These are phyloP conservation scores for Tinea trinotella DNA, from an alignment of 2,888 invertebrate genomes.

Conservation along the genomic window DNA sequence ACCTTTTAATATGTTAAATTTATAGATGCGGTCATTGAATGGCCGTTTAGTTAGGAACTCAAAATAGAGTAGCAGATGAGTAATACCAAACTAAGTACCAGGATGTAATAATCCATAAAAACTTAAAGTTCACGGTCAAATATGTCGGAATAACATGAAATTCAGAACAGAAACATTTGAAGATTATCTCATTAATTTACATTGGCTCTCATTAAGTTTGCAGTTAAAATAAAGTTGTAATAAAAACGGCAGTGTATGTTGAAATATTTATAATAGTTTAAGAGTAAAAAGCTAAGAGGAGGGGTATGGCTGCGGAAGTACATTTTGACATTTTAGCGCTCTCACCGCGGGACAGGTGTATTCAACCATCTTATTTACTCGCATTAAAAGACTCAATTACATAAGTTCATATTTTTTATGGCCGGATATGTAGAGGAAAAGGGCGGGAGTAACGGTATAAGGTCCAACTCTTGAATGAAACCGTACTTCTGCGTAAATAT, in stretches of 20 bases:
- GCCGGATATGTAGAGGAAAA: slow-evolving; percentile 7
- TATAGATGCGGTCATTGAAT: too few species aligned
- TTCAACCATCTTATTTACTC: slow-evolving; percentile 20
- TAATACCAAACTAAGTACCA: slow-evolving; percentile 36
- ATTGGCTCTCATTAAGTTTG: too few species aligned
- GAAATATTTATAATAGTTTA: neutral
- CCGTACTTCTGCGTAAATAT: slow-evolving; percentile 3
- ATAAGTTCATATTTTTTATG: slow-evolving; percentile 17
- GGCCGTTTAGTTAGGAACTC: too few species aligned
- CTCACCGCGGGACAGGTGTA: slow-evolving; percentile 50
- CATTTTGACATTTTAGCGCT: slow-evolving; percentile 53
- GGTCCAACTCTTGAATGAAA: slow-evolving; percentile 12
- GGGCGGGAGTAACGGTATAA: slow-evolving; percentile 15
- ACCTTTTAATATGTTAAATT: too few species aligned
- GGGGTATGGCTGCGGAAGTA: slow-evolving; percentile 35
- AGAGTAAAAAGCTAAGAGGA: neutral
- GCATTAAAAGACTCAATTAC: slow-evolving; percentile 22
- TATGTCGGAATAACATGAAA: slow-evolving; percentile 21
- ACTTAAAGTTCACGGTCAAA: slow-evolving; percentile 55
- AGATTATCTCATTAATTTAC: neutral
- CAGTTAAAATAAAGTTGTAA: neutral
- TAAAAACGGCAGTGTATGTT: neutral
- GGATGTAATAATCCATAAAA: slow-evolving; percentile 53
- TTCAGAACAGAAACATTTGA: neutral
- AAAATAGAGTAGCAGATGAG: slow-evolving; percentile 38